Evolutionary conservation across 2,113 vertebrate species (phyloP), one percentile per base, ranked within the genome.

Genomic region (Myiozetetes cayanensis): DNA sequence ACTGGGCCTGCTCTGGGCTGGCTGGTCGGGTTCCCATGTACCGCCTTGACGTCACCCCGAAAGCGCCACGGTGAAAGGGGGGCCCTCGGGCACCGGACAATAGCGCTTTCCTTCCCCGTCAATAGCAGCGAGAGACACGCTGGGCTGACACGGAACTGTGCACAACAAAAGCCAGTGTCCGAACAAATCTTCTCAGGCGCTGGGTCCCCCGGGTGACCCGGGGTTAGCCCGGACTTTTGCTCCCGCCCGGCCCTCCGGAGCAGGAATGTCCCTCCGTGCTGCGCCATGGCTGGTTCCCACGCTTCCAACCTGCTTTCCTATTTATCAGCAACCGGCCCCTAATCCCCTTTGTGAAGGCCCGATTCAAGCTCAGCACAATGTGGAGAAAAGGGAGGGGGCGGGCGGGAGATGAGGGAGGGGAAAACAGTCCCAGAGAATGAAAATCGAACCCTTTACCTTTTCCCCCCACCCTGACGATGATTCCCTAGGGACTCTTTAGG

Each of bases 91-190:
- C 1, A 10, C 65, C 10, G 65, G 81, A 89, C 84, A 92, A 85
- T 77, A 66, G 65, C 0, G 13, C 78, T 93, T 91, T 91, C 88
- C 83, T 86, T 89, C 65, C 89, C 89, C 44, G 25, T 55, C 86
- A 93, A 73, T 82, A 86, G 87, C 23, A 9, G 62, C 1, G 1
- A 93, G 95, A 94, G 91, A 77, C 95, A 94, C 14, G 84, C 97
- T 95, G 96, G 85, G 95, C 92, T 97, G 95, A 96, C 96, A 96
- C 81, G 94, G 96, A 96, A 95, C 96, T 96, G 85, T 87, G 94
- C 84, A 95, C 94, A 93, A 94, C 95, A 97, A 96, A 95, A 94
- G 96, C 71, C 96, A 96, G 86, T 95, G 96, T 97, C 96, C 96
- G 90, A 95, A 96, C 94, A 96, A 94, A 96, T 91, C 95, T 96